phyloP scores from a whole-genome alignment of 2,888 invertebrate species.

The Lycocerus yunnanus region DNA sequence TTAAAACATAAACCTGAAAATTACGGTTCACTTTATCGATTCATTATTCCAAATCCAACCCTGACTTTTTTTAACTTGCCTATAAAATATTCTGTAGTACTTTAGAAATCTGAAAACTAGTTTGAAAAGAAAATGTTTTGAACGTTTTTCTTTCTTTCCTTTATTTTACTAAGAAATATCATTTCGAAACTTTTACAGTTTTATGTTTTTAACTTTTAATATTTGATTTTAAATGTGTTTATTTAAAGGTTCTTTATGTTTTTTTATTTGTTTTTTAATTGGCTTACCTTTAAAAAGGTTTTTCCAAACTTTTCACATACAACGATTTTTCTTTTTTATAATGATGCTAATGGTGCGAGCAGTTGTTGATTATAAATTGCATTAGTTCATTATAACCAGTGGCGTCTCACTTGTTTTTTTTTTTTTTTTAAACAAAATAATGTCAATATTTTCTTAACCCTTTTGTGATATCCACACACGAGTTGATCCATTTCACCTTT shows the following conservation, averaged over 20 bases:
- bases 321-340: neutral
- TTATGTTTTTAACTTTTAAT: conserved; percentile 25
- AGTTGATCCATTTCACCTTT: neutral
- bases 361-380: neutral
- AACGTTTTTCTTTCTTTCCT: conserved; percentile 21
- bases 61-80: conserved; percentile 28
- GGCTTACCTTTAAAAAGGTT: neutral
- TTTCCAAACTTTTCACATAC: neutral
- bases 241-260: neutral
- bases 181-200: conserved; percentile 24
- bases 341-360: neutral
- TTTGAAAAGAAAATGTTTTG: conserved; percentile 37
- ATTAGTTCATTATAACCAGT: neutral
- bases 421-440: too few species aligned
- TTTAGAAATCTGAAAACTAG: conserved; percentile 39
- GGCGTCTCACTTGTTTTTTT: too few species aligned
- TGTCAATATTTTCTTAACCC: too few species aligned
- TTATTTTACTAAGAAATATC: conserved; percentile 24
- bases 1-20: neutral
- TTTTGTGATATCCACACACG: neutral
- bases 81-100: conserved; percentile 38
- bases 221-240: conserved; percentile 23
- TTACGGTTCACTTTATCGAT: conserved; percentile 15
- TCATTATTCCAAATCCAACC: conserved; percentile 33
- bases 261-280: neutral